Conservation (phyloP, 2,113 vertebrate species). For the Aphelocoma coerulescens region DNA sequence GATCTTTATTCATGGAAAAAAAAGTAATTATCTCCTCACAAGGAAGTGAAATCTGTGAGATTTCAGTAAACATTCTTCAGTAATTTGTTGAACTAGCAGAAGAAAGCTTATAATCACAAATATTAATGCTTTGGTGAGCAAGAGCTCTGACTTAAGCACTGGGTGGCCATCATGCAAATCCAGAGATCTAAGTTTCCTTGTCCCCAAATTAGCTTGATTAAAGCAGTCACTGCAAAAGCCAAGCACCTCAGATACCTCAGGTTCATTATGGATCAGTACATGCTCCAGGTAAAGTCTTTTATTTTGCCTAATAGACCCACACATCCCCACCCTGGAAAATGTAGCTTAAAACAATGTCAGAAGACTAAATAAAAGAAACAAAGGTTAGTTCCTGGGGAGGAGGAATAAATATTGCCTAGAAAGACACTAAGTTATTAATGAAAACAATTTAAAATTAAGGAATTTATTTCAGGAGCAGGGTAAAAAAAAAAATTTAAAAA, state of each 20-base stretch:
- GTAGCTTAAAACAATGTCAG: not conserved
- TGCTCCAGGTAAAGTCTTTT: not conserved
- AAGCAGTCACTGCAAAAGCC: not conserved
- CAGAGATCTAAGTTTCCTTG: not conserved
- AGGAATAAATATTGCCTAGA: not conserved
- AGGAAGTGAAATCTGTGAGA: not conserved
- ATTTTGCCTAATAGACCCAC: not conserved
- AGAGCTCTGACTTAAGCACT: not conserved
- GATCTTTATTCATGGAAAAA: not conserved
- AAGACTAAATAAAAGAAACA: not conserved
- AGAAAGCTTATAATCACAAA: not conserved
- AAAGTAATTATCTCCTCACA: not conserved
- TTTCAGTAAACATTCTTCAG: not conserved
- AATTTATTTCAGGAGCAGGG: not conserved
- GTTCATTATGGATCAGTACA: not conserved
- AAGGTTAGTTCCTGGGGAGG: rapidly evolving
- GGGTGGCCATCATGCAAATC: not conserved
- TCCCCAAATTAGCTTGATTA: not conserved
- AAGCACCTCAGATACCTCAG: not conserved
- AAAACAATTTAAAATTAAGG: not conserved
- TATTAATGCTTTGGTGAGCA: not conserved
- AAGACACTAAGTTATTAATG: not conserved
- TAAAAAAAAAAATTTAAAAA: not conserved
- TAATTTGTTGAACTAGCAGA: not conserved
- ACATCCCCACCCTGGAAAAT: not conserved